phyloP scores from a whole-genome alignment of 2,888 invertebrate species.

The Notocelia uddmanniana region DNA sequence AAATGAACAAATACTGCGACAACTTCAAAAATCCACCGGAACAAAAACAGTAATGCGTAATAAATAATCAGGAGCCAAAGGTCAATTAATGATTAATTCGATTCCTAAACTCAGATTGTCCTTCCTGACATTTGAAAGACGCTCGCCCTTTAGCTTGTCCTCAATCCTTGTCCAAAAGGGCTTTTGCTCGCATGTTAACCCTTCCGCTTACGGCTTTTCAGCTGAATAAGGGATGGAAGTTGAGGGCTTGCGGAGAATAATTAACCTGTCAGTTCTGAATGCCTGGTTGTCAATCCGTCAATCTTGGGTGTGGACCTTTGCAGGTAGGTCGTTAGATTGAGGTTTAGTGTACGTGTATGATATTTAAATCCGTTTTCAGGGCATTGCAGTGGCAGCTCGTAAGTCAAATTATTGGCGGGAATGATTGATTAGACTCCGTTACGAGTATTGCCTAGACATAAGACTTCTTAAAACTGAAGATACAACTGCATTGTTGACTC shows the following conservation, averaged over 20 bases:
- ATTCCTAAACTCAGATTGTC: constrained; percentile 17
- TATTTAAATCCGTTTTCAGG: too few species aligned
- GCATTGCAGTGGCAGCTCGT: too few species aligned
- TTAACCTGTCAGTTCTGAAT: constrained; percentile 22
- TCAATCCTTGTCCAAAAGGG: neutral
- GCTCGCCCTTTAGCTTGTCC: constrained; percentile 33
- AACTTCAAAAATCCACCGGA: neutral
- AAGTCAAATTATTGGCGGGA: too few species aligned
- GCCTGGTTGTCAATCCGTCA: constrained; percentile 19
- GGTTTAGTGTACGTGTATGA: too few species aligned
- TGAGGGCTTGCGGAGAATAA: constrained; percentile 27
- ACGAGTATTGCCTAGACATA: too few species aligned
- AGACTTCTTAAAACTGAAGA: too few species aligned
- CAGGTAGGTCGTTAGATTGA: neutral
- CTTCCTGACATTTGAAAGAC: constrained; percentile 32
- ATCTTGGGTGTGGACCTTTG: constrained; percentile 9
- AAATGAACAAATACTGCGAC: too few species aligned
- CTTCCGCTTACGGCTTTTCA: neutral
- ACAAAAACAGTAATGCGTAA: neutral
- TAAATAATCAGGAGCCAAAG: constrained; percentile 14
- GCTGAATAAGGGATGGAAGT: constrained; percentile 3
- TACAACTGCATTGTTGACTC: too few species aligned
- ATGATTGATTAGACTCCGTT: too few species aligned
- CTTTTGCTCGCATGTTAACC: neutral
- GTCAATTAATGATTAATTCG: constrained; percentile 30